Percentiles rank a stretch among this genome's conserved stretches.
Conservation (phyloP, 2,888 invertebrate species). For the Hermaeophaga mercurialis region DNA sequence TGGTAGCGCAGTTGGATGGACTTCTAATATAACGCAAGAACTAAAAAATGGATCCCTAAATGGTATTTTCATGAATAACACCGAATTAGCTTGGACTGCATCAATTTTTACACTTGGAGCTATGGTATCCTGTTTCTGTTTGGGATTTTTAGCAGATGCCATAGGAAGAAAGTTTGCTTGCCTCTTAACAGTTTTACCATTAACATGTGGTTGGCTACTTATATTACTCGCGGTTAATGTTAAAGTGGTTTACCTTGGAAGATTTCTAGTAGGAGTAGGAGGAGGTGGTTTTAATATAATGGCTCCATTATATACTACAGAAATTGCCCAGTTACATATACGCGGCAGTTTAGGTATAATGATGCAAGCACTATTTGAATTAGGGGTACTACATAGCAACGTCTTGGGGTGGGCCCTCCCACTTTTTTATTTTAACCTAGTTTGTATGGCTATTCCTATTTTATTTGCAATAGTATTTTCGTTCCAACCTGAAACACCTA, state of each 20-base stretch:
- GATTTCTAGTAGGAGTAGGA: constrained; percentile 71
- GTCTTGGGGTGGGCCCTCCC: constrained; percentile 65
- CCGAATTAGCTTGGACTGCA: constrained; percentile 70
- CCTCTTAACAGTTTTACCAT: constrained; percentile 68
- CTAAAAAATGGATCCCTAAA: constrained; percentile 59
- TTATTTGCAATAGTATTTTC: constrained; percentile 73
- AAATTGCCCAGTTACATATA: constrained; percentile 82
- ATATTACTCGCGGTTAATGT: constrained; percentile 70
- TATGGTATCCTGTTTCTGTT: constrained; percentile 72
- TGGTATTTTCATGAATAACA: constrained; percentile 39
- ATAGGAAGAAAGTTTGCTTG: constrained; percentile 75
- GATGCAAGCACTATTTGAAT: constrained; percentile 82
- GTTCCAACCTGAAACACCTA: constrained; percentile 88
- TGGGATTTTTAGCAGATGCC: constrained; percentile 60
- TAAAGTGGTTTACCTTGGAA: constrained; percentile 67
- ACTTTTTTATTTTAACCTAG: constrained; percentile 66
- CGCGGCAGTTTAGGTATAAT: constrained; percentile 83
- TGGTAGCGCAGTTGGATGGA: constrained; percentile 79
- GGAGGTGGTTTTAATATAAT: constrained; percentile 84
- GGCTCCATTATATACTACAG: constrained; percentile 83
- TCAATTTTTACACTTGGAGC: constrained; percentile 75
- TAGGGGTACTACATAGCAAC: constrained; percentile 83
- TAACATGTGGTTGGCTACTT: constrained; percentile 75
- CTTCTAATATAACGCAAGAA: constrained; percentile 68
- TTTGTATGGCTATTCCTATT: constrained; percentile 70